Conservation (phyloP, 2,888 invertebrate species). For the Pammene fasciana region DNA sequence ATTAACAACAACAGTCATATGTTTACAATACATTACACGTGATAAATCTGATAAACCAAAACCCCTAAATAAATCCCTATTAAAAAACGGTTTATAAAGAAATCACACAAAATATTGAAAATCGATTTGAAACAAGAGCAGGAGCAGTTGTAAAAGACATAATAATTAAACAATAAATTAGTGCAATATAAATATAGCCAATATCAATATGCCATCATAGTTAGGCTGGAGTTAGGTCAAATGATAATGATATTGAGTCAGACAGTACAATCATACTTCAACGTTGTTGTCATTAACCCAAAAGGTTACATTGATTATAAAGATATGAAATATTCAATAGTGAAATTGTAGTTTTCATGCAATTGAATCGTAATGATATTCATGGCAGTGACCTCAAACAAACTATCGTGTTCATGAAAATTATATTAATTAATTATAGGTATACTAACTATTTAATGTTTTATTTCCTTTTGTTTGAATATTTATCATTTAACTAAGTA, state of each 20-base stretch:
- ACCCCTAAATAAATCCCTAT: no score
- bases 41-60: no score
- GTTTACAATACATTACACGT: not conserved
- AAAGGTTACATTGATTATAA: slow-evolving; percentile 44
- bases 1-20: not conserved
- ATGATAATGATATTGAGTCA: slow-evolving; percentile 24
- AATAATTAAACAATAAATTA: not conserved
- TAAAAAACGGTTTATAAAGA: no score
- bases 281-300: slow-evolving; percentile 36
- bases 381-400: slow-evolving; percentile 51
- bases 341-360: slow-evolving; percentile 38
- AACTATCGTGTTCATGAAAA: slow-evolving; percentile 7
- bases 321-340: slow-evolving; percentile 49
- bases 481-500: no score
- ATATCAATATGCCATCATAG: slow-evolving; percentile 1
- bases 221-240: slow-evolving; percentile 24
- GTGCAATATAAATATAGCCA: not conserved
- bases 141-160: not conserved
- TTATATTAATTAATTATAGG: slow-evolving; percentile 27
- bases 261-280: slow-evolving; percentile 19
- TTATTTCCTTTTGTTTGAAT: no score
- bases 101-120: no score
- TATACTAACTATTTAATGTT: not conserved
- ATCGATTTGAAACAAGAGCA: no score
- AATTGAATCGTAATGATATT: slow-evolving; percentile 42